Conservation (phyloP, 2,797 vertebrate genomes). For the Botia almorhae region DNA sequence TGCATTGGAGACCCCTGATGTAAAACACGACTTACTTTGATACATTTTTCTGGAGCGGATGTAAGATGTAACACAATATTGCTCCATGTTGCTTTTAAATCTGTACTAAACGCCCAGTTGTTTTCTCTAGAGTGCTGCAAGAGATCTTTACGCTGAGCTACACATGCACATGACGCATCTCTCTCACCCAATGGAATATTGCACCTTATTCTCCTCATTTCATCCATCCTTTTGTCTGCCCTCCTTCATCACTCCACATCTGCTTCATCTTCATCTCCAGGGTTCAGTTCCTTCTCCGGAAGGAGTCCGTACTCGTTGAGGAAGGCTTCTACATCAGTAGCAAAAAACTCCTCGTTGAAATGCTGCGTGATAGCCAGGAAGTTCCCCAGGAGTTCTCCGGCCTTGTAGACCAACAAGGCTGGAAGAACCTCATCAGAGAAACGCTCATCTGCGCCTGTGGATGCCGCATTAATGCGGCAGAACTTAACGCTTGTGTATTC, state of each 20-base stretch:
- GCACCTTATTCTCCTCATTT: constrained; percentile 44
- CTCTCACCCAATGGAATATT: constrained; percentile 54
- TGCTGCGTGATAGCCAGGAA: constrained; percentile 89
- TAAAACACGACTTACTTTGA: background rate
- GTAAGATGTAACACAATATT: background rate
- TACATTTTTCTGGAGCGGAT: background rate
- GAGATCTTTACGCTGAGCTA: constrained; percentile 19
- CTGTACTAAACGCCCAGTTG: background rate
- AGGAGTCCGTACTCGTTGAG: constrained; percentile 94
- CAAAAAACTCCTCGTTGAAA: constrained; percentile 90
- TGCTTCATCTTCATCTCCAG: constrained; percentile 73
- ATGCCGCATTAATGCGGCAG: constrained; percentile 90
- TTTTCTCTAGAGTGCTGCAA: constrained; percentile 6
- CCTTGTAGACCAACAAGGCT: constrained; percentile 91
- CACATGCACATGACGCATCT: background rate
- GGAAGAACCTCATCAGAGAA: constrained; percentile 91
- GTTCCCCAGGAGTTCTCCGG: constrained; percentile 93
- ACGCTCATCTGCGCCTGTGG: constrained; percentile 88
- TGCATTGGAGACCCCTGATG: background rate
- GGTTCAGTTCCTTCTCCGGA: constrained; percentile 85
- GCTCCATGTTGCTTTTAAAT: background rate
- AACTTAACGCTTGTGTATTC: constrained; percentile 93
- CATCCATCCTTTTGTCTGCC: constrained; percentile 52
- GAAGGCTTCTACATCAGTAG: constrained; percentile 93
- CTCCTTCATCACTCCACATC: constrained; percentile 68